Conservation (phyloP, 2,797 vertebrate species). For the Thripadectes ignobilis region DNA sequence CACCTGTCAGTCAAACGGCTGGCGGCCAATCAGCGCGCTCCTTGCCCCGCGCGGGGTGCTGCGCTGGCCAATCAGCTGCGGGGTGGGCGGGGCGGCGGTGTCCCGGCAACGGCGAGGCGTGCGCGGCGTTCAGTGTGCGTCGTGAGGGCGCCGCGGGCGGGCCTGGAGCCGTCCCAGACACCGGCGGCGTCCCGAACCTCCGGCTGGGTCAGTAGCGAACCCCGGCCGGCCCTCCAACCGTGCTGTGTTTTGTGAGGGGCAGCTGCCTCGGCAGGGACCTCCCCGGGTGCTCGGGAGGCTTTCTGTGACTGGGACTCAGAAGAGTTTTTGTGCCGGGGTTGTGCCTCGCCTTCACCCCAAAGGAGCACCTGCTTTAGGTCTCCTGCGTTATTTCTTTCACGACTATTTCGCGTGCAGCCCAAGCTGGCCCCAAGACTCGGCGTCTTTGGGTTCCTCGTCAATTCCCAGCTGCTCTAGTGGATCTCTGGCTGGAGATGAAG, state of each 20-base stretch:
- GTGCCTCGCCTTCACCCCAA: neutral
- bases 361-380: neutral
- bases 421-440: neutral
- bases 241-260: neutral
- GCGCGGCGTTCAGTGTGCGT: neutral
- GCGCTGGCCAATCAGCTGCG: neutral
- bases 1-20: neutral
- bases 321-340: neutral
- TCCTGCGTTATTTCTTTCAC: neutral
- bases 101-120: neutral
- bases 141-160: neutral
- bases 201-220: accelerated
- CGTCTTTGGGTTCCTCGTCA: neutral
- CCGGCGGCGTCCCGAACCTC: accelerated
- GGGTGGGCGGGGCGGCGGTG: neutral
- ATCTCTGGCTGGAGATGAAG: neutral
- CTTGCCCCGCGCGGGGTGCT: too few species aligned
- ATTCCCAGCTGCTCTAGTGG: neutral
- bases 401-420: neutral
- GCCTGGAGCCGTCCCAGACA: too few species aligned
- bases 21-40: neutral
- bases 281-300: neutral
- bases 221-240: accelerated
- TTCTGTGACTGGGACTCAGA: neutral
- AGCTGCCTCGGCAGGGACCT: too few species aligned